Percentiles rank a stretch among this genome's conserved stretches.
Conservation (phyloP, 2,797 vertebrate genomes). For the Leptodactylus fallax region DNA sequence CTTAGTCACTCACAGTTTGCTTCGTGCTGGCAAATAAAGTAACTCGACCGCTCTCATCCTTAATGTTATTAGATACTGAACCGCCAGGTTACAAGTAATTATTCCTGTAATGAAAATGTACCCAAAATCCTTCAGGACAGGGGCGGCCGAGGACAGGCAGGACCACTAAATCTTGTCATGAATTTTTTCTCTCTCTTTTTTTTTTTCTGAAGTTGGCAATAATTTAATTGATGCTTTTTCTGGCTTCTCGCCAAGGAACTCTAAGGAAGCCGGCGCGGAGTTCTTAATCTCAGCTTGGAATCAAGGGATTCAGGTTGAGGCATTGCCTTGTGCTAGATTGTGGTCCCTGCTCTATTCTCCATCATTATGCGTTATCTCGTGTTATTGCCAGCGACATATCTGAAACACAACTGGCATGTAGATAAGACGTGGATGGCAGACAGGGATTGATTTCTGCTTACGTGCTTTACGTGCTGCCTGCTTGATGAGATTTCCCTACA, state of each 20-base stretch:
- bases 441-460: neutral
- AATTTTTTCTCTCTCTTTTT: constrained; percentile 15
- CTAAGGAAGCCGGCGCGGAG: constrained; percentile 12
- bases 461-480: neutral
- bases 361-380: constrained; percentile 45
- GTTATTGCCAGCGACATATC: constrained; percentile 29
- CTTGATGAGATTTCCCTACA: neutral
- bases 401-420: constrained; percentile 20
- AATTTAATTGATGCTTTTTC: constrained; percentile 61
- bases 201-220: constrained; percentile 46
- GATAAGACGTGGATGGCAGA: constrained; percentile 12
- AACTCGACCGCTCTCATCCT: constrained; percentile 11
- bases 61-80: constrained; percentile 52
- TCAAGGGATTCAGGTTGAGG: constrained; percentile 24
- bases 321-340: constrained; percentile 29
- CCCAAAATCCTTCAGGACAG: constrained; percentile 50
- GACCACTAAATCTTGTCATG: constrained; percentile 51
- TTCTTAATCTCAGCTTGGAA: constrained; percentile 54
- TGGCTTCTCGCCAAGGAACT: constrained; percentile 44
- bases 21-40: constrained; percentile 25
- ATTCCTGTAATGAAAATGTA: constrained; percentile 56
- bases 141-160: constrained; percentile 46
- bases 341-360: constrained; percentile 5
- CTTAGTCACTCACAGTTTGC: constrained; percentile 61
- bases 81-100: constrained; percentile 56